phyloP scores from a whole-genome alignment of 2,888 invertebrate species.

The Drosophila austrosaltans region DNA sequence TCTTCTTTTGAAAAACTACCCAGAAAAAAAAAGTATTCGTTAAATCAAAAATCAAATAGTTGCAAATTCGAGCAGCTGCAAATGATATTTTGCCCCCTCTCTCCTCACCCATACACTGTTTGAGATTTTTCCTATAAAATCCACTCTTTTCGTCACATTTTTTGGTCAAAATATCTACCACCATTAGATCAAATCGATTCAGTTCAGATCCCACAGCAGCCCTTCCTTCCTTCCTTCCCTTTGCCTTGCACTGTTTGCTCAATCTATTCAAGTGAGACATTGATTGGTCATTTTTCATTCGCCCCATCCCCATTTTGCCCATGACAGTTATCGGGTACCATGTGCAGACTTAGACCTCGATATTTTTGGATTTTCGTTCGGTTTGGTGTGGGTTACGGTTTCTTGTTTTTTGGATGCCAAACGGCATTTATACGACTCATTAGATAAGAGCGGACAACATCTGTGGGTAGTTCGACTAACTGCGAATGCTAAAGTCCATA shows the following conservation, averaged over 20 bases:
- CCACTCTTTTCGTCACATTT: conserved; percentile 74
- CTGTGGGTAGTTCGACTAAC: conserved; percentile 2
- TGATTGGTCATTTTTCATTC: conserved; percentile 83
- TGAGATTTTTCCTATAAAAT: conserved; percentile 60
- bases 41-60: conserved; percentile 33
- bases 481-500: not conserved
- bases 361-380: not conserved
- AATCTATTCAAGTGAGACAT: conserved; percentile 71
- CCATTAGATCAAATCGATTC: conserved; percentile 35
- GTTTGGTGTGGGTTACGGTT: conserved; percentile 19
- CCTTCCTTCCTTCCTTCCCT: conserved; percentile 24
- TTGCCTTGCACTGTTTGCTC: conserved; percentile 52
- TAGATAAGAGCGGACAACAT: conserved; percentile 63
- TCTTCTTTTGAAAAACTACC: conserved; percentile 26
- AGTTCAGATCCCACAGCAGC: conserved; percentile 22
- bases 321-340: conserved; percentile 74
- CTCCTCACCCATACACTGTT: conserved; percentile 5
- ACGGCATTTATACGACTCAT: conserved; percentile 66
- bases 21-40: conserved; percentile 23
- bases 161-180: conserved; percentile 60
- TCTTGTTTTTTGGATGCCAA: conserved; percentile 18
- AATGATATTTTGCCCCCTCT: conserved; percentile 26
- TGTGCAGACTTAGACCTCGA: conserved; percentile 43
- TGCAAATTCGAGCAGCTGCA: conserved; percentile 72
- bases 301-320: conserved; percentile 53